Evolutionary conservation across 2,797 vertebrate genomes (phyloP), one percentile per base, ranked within the genome.

Genomic region (Paedocypris micromegethes): DNA sequence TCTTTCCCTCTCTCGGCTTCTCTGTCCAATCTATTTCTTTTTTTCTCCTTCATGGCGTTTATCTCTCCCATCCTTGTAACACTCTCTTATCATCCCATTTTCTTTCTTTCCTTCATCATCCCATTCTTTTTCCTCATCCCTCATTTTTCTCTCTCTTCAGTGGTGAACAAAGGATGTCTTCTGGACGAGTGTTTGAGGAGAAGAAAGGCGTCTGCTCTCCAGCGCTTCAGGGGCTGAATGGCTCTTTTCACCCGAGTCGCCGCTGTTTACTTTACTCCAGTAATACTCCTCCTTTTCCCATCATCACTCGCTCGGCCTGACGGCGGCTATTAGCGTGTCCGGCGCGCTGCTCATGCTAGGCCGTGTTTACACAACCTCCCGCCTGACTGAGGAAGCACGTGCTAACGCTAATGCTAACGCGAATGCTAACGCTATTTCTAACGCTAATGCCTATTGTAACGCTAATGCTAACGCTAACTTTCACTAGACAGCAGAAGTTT

Each of bases 251-350:
- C 85, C 81, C 86, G 77, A 75, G 81, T 82, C 86, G 84, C 81
- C 84, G 84, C 85, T 90, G 89, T 91, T 91, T 91, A 90, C 90
- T 87, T 87, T 89, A 77, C 82, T 77, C 84, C 79, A 87, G 90
- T 89, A 89, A 90, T 88, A 82, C 84, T 83, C 86, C 88, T 88
- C 88, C 89, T 90, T 90, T 89, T 89, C 84, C 84, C 83, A 90
- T 90, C 88, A 89, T 91, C 89, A 90, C 88, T 89, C 84, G 84
- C 86, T 88, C 85, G 88, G 88, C 86, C 86, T 83, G 80, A 79
- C 86, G 82, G 78, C 82, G 79, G 82, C 81, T 80, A 78, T 76
- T 74, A 78, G 68, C 66, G 76, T 68, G 76, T 82, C 82, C 86
- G 37, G 72, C 64, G n/a, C 78, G 79, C 78, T 83, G 78, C 64